Conservation (phyloP, 1,140 invertebrate species). For the Ips nitidus region DNA sequence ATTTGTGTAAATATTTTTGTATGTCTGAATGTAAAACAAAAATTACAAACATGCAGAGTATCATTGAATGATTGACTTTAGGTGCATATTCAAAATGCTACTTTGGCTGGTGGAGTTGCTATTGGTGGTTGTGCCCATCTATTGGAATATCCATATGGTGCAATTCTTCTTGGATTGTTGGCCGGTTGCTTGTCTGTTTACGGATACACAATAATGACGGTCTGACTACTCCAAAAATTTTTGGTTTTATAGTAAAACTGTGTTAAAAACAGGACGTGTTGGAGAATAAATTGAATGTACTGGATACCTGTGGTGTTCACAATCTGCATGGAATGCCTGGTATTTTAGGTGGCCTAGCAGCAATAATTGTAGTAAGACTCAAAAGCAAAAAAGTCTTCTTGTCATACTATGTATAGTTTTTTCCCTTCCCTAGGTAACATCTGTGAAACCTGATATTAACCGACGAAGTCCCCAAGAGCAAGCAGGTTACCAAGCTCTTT, state of each 20-base stretch:
- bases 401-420: slow-evolving; percentile 59
- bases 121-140: slow-evolving; percentile 72
- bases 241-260: background rate
- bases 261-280: background rate
- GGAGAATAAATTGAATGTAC: slow-evolving; percentile 54
- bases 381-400: slow-evolving; percentile 61
- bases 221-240: slow-evolving; percentile 50
- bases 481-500: slow-evolving; percentile 76
- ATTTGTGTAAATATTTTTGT: background rate
- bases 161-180: slow-evolving; percentile 77
- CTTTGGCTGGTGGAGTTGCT: slow-evolving; percentile 77
- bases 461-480: slow-evolving; percentile 69
- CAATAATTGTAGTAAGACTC: slow-evolving; percentile 69
- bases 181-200: slow-evolving; percentile 82
- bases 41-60: background rate
- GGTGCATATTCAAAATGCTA: slow-evolving; percentile 85
- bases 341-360: slow-evolving; percentile 77
- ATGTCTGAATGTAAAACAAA: background rate
- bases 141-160: slow-evolving; percentile 84
- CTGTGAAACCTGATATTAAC: slow-evolving; percentile 15
- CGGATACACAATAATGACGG: slow-evolving; percentile 84
- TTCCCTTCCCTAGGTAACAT: slow-evolving; percentile 57
- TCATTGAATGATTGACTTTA: background rate
- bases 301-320: slow-evolving; percentile 94
- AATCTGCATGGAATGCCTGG: slow-evolving; percentile 97